These are phyloP conservation scores for Acronicta alni DNA, from an alignment of 2,888 invertebrate species.

Conservation along the genomic window DNA sequence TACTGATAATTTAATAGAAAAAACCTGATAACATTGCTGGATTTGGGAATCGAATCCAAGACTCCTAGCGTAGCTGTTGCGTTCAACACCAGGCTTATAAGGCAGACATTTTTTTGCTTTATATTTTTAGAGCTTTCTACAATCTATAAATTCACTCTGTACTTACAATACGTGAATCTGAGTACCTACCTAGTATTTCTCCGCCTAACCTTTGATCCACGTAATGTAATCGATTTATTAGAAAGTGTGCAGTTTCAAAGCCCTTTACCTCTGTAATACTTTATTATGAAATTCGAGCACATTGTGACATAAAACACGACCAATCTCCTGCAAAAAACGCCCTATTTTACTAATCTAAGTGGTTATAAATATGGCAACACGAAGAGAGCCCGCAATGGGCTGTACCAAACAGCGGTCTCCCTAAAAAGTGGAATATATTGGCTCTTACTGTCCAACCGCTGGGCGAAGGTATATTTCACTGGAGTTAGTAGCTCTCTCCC, in stretches of 20 bases:
- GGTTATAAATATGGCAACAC: constrained; percentile 39
- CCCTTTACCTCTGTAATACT: constrained; percentile 23
- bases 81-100: too few relatives aligned
- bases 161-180: too few relatives aligned
- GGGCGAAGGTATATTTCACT: constrained; percentile 57
- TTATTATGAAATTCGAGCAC: constrained; percentile 30
- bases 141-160: too few relatives aligned
- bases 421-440: constrained; percentile 60
- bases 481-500: constrained; percentile 53
- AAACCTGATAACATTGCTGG: too few relatives aligned
- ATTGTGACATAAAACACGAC: constrained; percentile 25
- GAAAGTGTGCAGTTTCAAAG: not conserved
- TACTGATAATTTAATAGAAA: too few relatives aligned
- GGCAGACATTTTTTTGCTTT: too few relatives aligned
- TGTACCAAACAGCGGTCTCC: constrained; percentile 52
- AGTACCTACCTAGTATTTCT: too few relatives aligned
- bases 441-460: constrained; percentile 54
- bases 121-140: too few relatives aligned
- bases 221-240: not conserved
- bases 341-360: constrained; percentile 50
- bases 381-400: constrained; percentile 34
- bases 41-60: too few relatives aligned
- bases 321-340: constrained; percentile 40
- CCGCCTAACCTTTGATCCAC: not conserved
- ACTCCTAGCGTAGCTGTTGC: too few relatives aligned